A percentile compares a stretch with the other conserved stretches of the same genome.
Conservation (phyloP, 1,140 invertebrate species). For the Leptonema lineaticorne region DNA sequence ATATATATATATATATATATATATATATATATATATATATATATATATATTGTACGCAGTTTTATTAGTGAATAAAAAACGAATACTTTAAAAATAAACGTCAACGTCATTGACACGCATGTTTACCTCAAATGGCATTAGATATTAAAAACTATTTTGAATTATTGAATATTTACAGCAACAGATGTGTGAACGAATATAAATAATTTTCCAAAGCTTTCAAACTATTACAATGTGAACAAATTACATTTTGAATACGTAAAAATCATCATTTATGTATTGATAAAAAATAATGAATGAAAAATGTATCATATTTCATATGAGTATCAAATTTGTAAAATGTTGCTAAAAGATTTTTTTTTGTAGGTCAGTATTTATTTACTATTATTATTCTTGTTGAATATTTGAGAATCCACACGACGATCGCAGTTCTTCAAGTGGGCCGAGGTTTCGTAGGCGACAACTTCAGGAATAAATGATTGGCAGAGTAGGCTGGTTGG, state of each 20-base stretch:
- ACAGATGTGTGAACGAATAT: conserved; percentile 23
- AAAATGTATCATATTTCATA: too few species aligned
- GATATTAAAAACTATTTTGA: conserved; percentile 22
- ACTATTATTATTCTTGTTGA: not conserved
- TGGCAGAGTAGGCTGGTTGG: conserved; percentile 17
- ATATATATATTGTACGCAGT: too few species aligned
- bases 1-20: too few species aligned
- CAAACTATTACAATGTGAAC: not conserved
- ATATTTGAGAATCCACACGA: not conserved
- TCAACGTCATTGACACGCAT: conserved; percentile 24
- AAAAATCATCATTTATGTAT: too few species aligned
- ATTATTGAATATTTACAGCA: conserved; percentile 21
- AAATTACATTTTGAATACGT: too few species aligned
- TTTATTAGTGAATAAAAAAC: too few species aligned
- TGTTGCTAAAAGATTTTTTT: too few species aligned
- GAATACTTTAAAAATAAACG: conserved; percentile 8
- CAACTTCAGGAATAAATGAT: conserved; percentile 22
- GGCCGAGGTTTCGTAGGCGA: conserved; percentile 12
- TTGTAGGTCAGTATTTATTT: too few species aligned
- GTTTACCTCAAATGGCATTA: conserved; percentile 20
- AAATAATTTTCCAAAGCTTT: not conserved
- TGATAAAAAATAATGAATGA: too few species aligned
- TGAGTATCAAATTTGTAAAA: too few species aligned
- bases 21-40: too few species aligned
- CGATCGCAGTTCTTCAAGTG: not conserved